Evolutionary conservation across 2,888 invertebrate genomes (phyloP), one percentile per base, ranked within the genome.

Genomic region (Sclerodermus sp.): DNA sequence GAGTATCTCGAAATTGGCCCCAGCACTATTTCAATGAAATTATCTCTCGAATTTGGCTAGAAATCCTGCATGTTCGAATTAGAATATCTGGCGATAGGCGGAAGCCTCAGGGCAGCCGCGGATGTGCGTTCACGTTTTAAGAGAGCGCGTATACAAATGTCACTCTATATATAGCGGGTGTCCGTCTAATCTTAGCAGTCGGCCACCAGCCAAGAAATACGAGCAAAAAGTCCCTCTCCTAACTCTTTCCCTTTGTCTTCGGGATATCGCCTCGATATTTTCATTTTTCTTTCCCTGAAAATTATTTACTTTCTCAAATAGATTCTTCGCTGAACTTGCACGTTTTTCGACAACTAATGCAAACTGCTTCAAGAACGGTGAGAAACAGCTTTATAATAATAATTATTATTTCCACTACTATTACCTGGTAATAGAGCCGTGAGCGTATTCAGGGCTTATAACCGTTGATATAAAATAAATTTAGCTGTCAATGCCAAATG

Each of bases 171-270:
- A 71, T 74, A 74, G 62, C 60, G 43, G 36, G 47, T 46, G 57
- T 58, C 51, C 50, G 46, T 65, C 70, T 74, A 74, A 72, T 70
- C 66, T 73, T 72, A 70, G 73, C 61, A 67, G 66, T 66, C 71
- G 66, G 68, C 67, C 66, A 65, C 55, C 62, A 56, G 73, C 68
- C 73, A 70, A 62, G 65, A 66, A 62, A 54, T 51, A 49, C 47
- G 48, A 60, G 52, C 53, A 55, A 65, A 65, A 63, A 57, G 42
- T 53, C 48, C 23, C 45, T 42, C 23, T 23, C 8, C 43, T 29
- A 47, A 55, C 49, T 50, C 42, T 53, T 39, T 49, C 42, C 38
- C 40, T 40, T 42, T 49, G 38, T 36, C 52, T 2, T 17, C 42
- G 8, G 4, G 23, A 23, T 23, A 23, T 23, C 23, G 31, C 16